Evolutionary conservation across 2,797 vertebrate species (phyloP).

Genomic region (Remorina albescens): DNA sequence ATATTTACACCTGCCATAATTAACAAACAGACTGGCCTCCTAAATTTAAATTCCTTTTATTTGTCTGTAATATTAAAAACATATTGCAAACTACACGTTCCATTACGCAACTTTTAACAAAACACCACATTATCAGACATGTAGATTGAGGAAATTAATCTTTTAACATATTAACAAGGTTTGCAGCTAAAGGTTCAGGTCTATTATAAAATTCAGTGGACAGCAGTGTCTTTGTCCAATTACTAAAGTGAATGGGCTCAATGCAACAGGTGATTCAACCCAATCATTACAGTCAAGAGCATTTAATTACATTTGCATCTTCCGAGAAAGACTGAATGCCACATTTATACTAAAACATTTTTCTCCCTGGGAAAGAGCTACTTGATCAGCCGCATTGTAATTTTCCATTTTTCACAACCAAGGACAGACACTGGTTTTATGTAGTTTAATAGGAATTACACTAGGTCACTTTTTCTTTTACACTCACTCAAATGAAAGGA

Average conservation of each 20-base stretch:
- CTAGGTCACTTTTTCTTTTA: too few relatives aligned
- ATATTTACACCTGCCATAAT: neutral
- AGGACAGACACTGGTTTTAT: neutral
- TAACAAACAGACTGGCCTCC: neutral
- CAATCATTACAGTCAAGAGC: neutral
- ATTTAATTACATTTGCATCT: neutral
- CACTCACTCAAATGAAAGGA: neutral
- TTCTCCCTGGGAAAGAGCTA: neutral
- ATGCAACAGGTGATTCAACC: neutral
- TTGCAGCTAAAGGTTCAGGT: too few relatives aligned
- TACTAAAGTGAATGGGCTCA: neutral
- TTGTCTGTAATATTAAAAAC: too few relatives aligned
- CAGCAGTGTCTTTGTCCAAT: too few relatives aligned
- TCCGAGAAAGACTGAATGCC: neutral
- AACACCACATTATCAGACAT: too few relatives aligned
- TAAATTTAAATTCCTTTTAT: too few relatives aligned
- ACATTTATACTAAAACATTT: neutral
- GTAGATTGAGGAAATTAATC: too few relatives aligned
- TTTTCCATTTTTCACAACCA: neutral
- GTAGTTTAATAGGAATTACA: neutral
- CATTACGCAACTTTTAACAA: too few relatives aligned
- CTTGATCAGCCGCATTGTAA: neutral
- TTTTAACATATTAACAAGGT: too few relatives aligned
- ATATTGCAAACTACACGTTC: too few relatives aligned
- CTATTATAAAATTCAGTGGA: too few relatives aligned